Conservation (phyloP, 2,797 vertebrate species). For the Tenualosa ilisha region DNA sequence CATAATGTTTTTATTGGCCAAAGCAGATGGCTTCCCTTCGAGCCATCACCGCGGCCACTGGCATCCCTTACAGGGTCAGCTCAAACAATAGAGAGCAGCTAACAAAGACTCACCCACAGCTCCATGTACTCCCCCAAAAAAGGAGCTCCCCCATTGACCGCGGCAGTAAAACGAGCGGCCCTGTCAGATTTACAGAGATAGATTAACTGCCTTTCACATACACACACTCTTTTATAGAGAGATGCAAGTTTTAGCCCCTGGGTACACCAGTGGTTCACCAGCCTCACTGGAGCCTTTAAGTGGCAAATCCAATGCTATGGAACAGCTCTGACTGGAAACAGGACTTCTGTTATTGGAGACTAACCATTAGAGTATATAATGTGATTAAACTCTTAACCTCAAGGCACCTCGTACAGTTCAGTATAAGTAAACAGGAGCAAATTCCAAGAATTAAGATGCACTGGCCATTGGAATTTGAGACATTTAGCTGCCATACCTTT, state of each 20-base stretch:
- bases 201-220: constrained; percentile 49
- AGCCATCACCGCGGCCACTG: constrained; percentile 62
- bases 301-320: constrained; percentile 28
- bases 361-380: not conserved
- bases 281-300: constrained; percentile 36
- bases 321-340: not conserved
- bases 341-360: not conserved
- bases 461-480: not conserved
- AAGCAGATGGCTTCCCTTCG: constrained; percentile 74
- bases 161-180: constrained; percentile 58
- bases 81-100: constrained; percentile 66
- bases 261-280: constrained; percentile 33
- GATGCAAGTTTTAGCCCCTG: constrained; percentile 13
- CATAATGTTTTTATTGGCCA: constrained; percentile 73
- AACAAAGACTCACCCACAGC: constrained; percentile 61
- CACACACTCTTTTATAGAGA: constrained; percentile 28
- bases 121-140: constrained; percentile 39
- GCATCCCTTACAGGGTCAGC: constrained; percentile 65
- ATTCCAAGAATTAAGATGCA: not conserved
- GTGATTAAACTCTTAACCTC: not conserved
- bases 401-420: not conserved
- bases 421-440: not conserved
- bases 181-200: constrained; percentile 59
- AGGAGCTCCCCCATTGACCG: constrained; percentile 55
- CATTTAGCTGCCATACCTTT: not conserved